These are phyloP conservation scores for Drosophila ochracea DNA, from an alignment of 2,888 invertebrate genomes.

Conservation along the genomic window DNA sequence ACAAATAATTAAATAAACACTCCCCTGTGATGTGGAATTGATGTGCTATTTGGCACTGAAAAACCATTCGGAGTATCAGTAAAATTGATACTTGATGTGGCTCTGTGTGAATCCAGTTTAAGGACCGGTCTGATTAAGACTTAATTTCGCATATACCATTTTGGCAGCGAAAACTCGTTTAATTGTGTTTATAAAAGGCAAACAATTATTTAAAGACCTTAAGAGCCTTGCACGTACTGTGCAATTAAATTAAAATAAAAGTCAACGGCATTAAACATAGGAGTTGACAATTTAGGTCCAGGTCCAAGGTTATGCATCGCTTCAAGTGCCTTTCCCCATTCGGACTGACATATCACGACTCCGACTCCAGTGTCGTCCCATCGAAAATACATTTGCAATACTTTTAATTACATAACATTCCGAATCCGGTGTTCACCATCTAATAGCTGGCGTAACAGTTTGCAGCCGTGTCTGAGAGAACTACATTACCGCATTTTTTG, in stretches of 20 bases:
- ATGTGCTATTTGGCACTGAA: not conserved
- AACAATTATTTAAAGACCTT: not conserved
- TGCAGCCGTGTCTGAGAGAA: constrained; percentile 11
- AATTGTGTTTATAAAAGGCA: not conserved
- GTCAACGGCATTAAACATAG: constrained; percentile 16
- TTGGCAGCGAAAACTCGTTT: not conserved
- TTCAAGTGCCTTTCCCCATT: constrained; percentile 46
- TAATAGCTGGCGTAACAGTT: constrained; percentile 6
- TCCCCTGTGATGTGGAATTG: not conserved
- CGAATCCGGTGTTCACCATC: constrained; percentile 3
- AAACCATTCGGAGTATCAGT: not conserved
- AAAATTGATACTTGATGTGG: not conserved
- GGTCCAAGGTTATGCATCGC: constrained; percentile 41
- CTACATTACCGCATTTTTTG: constrained; percentile 2
- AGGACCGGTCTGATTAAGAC: not conserved
- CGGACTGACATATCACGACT: constrained; percentile 55
- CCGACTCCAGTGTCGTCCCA: constrained; percentile 16
- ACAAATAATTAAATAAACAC: not conserved
- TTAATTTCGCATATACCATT: not conserved
- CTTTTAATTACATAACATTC: constrained; percentile 47
- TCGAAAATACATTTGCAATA: constrained; percentile 27
- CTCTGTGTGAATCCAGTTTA: not conserved
- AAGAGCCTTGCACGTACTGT: constrained; percentile 6
- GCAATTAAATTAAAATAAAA: constrained; percentile 20
- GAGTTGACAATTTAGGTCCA: constrained; percentile 46